Evolutionary conservation across 2,888 invertebrate species (phyloP), one percentile per base, ranked within the genome.

Genomic region (Eristalis intricaria): DNA sequence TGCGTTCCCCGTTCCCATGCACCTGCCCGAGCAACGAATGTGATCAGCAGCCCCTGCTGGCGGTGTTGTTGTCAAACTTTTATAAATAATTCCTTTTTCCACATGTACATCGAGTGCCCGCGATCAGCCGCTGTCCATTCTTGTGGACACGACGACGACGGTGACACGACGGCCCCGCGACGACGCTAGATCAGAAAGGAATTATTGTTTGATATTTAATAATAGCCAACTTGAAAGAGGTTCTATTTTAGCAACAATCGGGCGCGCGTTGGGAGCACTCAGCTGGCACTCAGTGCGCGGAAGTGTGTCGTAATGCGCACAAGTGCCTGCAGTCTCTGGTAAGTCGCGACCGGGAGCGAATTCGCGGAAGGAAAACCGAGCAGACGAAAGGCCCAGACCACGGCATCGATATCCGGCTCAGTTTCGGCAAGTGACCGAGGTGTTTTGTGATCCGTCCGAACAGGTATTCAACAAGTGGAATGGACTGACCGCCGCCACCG

Each of bases 401-500:
- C 26, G 11, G 2, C 23, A 13, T 26, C 26, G 60, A 13, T 15
- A 26, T 58, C 64, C 65, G 78, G 58, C 58, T 69, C 7, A 68
- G 26, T 13, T 23, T 60, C 26, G 13, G 26, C 60, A 26, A 60
- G 15, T 60, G 8, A 26, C 15, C 29, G 26, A 66, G 56, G 65
- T 60, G 56, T 26, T 83, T 61, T 77, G 23, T 23, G n/a, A 19
- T 50, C 22, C 23, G 26, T 82, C 73, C 10, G 71, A 75, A 86
- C 83, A 86, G 86, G 86, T 75, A 66, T 75, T 79, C 86, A 86
- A 86, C 78, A 86, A 86, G 86, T 86, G 83, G 83, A 75, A 74
- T 71, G 26, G 23, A 63, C 75, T 86, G 86, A 78, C n/a, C n/a
- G 70, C 23, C n/a, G 29, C n/a, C n/a, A 65, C 23, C n/a, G 29